Percentiles rank a stretch among this genome's conserved stretches.
These are phyloP conservation scores for Microplitis manilae DNA, from an alignment of 2,888 invertebrate species.

Conservation along the genomic window DNA sequence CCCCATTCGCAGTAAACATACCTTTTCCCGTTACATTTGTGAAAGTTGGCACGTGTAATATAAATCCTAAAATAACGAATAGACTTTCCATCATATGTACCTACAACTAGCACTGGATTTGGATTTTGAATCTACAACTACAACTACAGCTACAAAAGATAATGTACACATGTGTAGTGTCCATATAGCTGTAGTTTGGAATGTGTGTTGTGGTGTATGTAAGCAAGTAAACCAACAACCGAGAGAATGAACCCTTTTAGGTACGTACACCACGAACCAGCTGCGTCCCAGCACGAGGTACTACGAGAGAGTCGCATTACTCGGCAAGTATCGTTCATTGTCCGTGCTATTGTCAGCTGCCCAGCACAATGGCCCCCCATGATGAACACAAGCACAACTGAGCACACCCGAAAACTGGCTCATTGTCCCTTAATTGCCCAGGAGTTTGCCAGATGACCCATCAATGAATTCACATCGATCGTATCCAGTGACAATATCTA, in stretches of 20 bases:
- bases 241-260: slow-evolving; percentile 34
- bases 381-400: slow-evolving; percentile 34
- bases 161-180: too few species aligned
- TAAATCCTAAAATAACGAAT: slow-evolving; percentile 34
- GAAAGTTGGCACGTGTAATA: slow-evolving; percentile 35
- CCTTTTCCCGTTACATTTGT: slow-evolving; percentile 22
- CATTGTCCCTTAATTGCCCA: slow-evolving; percentile 50
- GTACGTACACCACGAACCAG: slow-evolving; percentile 40
- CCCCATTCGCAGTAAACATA: background rate
- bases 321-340: slow-evolving; percentile 47
- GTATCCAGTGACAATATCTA: slow-evolving; percentile 26
- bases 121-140: background rate
- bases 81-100: slow-evolving; percentile 15
- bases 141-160: background rate
- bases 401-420: slow-evolving; percentile 37
- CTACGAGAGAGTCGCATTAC: slow-evolving; percentile 52
- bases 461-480: slow-evolving; percentile 35
- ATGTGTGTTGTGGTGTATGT: slow-evolving; percentile 29
- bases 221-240: slow-evolving; percentile 18
- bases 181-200: slow-evolving; percentile 15
- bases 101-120: background rate
- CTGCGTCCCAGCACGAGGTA: slow-evolving; percentile 47
- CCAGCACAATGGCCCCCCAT: slow-evolving; percentile 51
- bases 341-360: slow-evolving; percentile 53
- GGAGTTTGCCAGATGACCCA: slow-evolving; percentile 41